Percentiles rank a stretch among this genome's conserved stretches.
phyloP scores from a whole-genome alignment of 2,888 invertebrate species.

The Rosalia funebris region DNA sequence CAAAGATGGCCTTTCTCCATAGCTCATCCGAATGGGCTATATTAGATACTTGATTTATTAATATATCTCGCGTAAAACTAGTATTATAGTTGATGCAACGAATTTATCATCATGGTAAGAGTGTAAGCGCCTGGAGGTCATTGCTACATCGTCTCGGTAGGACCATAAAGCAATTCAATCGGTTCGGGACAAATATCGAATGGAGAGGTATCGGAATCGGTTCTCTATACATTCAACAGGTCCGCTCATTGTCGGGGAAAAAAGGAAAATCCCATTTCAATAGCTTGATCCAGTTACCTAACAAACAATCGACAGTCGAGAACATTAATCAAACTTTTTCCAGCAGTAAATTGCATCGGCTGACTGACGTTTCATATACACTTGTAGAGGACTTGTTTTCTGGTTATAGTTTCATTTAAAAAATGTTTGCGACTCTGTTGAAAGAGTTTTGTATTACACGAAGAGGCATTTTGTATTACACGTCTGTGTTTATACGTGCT shows the following conservation, averaged over 20 bases:
- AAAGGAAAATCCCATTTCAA: slow-evolving; percentile 29
- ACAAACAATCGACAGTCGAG: slow-evolving; percentile 34
- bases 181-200: slow-evolving; percentile 19
- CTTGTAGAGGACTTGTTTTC: too few relatives aligned
- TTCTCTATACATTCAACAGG: slow-evolving; percentile 31
- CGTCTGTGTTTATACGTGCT: too few relatives aligned
- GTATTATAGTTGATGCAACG: too few relatives aligned
- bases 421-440: too few relatives aligned
- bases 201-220: slow-evolving; percentile 14
- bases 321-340: slow-evolving; percentile 35
- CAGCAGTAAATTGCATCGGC: slow-evolving; percentile 31
- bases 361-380: too few relatives aligned
- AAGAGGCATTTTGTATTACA: too few relatives aligned
- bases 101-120: neutral
- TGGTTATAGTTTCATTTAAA: too few relatives aligned
- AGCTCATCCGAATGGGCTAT: too few relatives aligned
- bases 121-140: neutral
- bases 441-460: too few relatives aligned
- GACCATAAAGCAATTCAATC: slow-evolving; percentile 3
- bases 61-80: too few relatives aligned
- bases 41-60: too few relatives aligned
- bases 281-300: slow-evolving; percentile 26
- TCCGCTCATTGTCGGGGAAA: slow-evolving; percentile 24
- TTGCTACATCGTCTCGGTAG: slow-evolving; percentile 4
- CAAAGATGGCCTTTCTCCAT: neutral